phyloP scores from a whole-genome alignment of 2,888 invertebrate species.

The Conistra vaccinii region DNA sequence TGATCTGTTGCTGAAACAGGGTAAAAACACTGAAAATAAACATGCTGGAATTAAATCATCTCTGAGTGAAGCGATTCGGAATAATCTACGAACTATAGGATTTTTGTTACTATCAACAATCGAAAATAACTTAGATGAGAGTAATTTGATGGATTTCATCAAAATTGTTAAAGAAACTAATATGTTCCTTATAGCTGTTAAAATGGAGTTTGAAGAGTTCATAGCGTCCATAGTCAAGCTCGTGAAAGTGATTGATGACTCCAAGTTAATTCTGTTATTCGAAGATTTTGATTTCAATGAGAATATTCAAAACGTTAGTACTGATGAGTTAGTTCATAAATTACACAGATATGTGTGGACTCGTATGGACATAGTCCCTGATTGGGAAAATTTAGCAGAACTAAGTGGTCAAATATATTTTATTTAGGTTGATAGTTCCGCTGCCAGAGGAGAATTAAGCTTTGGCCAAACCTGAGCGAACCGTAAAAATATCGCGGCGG shows the following conservation, averaged over 20 bases:
- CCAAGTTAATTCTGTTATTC: conserved; percentile 3
- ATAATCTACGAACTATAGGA: background rate
- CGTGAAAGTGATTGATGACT: background rate
- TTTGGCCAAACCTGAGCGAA: no score
- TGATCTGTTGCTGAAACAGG: background rate
- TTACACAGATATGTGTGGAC: background rate
- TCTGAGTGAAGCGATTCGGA: conserved; percentile 4
- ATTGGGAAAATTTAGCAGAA: no score
- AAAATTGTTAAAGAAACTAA: conserved; percentile 14
- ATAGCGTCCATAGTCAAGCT: background rate
- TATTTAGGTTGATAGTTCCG: conserved; percentile 1
- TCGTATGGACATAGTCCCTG: background rate
- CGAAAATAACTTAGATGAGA: background rate
- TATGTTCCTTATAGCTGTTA: background rate
- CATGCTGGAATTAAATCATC: background rate
- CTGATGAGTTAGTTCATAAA: background rate
- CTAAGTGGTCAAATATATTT: conserved; percentile 11
- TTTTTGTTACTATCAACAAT: background rate
- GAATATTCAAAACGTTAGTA: background rate
- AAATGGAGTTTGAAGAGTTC: background rate
- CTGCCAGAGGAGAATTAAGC: background rate
- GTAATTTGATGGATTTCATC: conserved; percentile 8
- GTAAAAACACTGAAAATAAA: background rate
- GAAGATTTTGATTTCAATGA: background rate
- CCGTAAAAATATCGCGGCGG: no score